Evolutionary conservation across 1,140 invertebrate species (phyloP), one percentile per base, ranked within the genome.

Genomic region (Goniozus legneri): DNA sequence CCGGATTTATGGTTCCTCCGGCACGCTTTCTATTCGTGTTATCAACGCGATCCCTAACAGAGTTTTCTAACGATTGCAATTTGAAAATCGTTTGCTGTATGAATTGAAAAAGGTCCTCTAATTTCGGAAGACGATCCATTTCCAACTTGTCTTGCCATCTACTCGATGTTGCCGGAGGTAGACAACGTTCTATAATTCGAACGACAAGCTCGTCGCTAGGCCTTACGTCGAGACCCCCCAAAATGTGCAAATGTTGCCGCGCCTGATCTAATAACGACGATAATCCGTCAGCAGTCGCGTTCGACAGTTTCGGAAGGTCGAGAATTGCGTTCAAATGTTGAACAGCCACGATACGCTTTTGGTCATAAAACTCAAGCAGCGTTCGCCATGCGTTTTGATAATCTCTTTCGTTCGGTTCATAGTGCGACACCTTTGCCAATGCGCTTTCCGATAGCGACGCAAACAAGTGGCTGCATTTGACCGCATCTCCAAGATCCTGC

Each of bases 381-480:
- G 45, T 18, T 10, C 37, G 21, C 58, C 59, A 61, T 20, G 58
- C 55, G 12, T 15, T 43, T 43, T 43, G 24, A 20, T 58, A 61
- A 35, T 55, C 57, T 41, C 55, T 52, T 2, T 30, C 47, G 20
- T 47, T 57, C 1, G 39, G 18, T 8, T 44, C 33, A 27, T 22
- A 55, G 12, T 50, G 3, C 0, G 38, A 2, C 8, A 60, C 13
- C 14, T 57, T 57, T 12, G 50, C 46, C 1, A 36, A 10, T 8
- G 58, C 54, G 15, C 40, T 22, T 2, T 51, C 54, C 12, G 39
- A 34, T 37, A 60, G 31, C 0, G 30, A 22, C 13, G 22, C 15
- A 16, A 47, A 46, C 22, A 61, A 48, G 43, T 58, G 50, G n/a
- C 50, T 2, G 31, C 54, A 58, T 48, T 60, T 57, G 7, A 44